phyloP scores from a whole-genome alignment of 2,113 vertebrate genomes.

The Periophthalmodon schlosseri region DNA sequence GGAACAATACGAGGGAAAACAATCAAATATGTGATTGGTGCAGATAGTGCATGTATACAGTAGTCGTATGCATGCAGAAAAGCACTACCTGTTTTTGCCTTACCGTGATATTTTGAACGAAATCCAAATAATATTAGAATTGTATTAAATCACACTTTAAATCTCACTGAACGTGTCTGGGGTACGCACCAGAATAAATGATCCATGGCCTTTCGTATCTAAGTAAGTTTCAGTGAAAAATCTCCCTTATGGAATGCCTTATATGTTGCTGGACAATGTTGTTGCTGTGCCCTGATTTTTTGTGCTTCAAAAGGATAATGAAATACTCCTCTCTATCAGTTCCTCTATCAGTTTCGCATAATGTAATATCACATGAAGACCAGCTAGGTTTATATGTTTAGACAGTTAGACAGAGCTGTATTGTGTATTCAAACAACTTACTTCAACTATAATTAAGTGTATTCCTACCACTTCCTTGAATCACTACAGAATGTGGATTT shows the following conservation, averaged over 20 bases:
- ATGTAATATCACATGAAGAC: not conserved
- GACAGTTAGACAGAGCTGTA: constrained; percentile 13
- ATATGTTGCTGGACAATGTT: constrained; percentile 58
- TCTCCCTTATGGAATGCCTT: constrained; percentile 66
- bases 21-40: constrained; percentile 63
- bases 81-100: constrained; percentile 70
- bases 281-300: constrained; percentile 23
- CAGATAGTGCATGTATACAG: constrained; percentile 67
- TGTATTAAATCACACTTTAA: constrained; percentile 32
- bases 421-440: not conserved
- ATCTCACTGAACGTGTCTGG: constrained; percentile 36
- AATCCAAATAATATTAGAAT: constrained; percentile 30
- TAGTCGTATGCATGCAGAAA: constrained; percentile 70
- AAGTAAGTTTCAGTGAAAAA: constrained; percentile 26
- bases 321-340: too few species aligned
- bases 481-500: constrained; percentile 18
- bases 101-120: constrained; percentile 53
- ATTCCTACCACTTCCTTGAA: constrained; percentile 12
- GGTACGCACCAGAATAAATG: constrained; percentile 14
- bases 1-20: constrained; percentile 58
- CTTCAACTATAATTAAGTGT: not conserved
- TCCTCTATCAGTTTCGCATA: constrained; percentile 26
- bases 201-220: not conserved
- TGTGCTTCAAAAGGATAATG: constrained; percentile 25
- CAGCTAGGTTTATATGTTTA: constrained; percentile 6